These are phyloP conservation scores for Daubentonia madagascariensis DNA, from an alignment of 2,113 vertebrate species.

Conservation along the genomic window DNA sequence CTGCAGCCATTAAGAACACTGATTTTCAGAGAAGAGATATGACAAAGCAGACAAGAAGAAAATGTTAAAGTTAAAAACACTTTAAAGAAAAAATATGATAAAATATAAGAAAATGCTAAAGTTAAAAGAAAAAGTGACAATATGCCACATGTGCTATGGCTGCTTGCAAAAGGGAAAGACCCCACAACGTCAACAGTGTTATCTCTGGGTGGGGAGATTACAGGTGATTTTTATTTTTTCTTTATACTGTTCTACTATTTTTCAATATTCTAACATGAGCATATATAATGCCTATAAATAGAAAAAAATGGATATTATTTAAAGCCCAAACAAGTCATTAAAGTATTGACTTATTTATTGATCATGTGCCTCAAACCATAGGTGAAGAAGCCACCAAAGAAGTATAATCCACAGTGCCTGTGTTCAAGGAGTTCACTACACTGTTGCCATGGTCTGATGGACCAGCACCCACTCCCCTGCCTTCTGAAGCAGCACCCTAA, in stretches of 20 bases:
- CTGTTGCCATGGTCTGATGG: background rate
- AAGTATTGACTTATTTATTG: background rate
- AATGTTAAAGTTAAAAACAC: background rate
- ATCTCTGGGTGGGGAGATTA: background rate
- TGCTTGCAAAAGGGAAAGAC: background rate
- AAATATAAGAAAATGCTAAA: background rate
- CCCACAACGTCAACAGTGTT: background rate
- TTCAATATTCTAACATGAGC: slow-evolving; percentile 11
- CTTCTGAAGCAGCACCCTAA: background rate
- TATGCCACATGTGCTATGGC: background rate
- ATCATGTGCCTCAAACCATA: background rate
- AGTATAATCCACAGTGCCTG: background rate
- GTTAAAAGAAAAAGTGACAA: background rate
- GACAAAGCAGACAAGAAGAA: background rate
- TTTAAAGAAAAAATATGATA: background rate
- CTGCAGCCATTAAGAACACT: background rate
- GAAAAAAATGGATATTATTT: background rate
- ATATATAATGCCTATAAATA: background rate
- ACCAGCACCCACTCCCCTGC: background rate
- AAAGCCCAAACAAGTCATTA: background rate
- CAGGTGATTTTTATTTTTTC: background rate
- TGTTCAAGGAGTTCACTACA: background rate
- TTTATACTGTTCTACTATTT: background rate
- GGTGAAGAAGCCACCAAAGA: background rate
- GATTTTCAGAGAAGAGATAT: background rate